Base-by-base conservation (phyloP, 2,888 invertebrate genomes). In the Tachina fera region DNA sequence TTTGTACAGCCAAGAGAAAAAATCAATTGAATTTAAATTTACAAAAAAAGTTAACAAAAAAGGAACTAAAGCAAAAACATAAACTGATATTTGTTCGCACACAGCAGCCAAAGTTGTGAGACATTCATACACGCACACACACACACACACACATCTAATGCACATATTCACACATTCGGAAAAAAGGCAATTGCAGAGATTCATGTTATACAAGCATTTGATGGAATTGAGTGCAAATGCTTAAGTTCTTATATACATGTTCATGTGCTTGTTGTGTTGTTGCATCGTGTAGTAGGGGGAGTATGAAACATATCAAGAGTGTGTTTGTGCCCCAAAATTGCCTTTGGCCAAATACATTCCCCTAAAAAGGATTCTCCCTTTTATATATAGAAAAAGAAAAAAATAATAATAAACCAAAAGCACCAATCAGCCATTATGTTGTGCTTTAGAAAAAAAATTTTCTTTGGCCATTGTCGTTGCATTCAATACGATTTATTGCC, bases 1-100 rank as follows among this genome's bases (percentile, higher is more conserved):
- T 67, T 83, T 31, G 74, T 31, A 47, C 43, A 43, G 70, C 39
- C 68, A 67, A 79, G 39, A 75, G 16, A 78, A 45, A 78, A 71
- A 79, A 75, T 75, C 74, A 84, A 84, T 84, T 75, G 70, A 75
- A 79, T 84, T 75, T 49, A 58, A 82, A 70, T 56, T 72, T 31
- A 16, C 53, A 16, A 47, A 76, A 58, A 53, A 58, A 41, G 75
- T 10, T 5, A 49, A 51, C 11, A 22, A 68, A 19, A 60, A 58
- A 58, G 2, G 49, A 19, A 45, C 39, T 22, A 49, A 65, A 16
- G 31, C 43, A 31, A 19, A 61, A 39, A 49, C 6, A 43, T 22
- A 8, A 41, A 61, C 8, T 9, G 41, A 61, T 41, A 61, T 49
- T 16, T 51, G 53, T 22, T 43, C n/a, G 9, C 49, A 49, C 13